Evolutionary conservation across 2,888 invertebrate species (phyloP).

Genomic region (Sarcophaga carnaria): DNA sequence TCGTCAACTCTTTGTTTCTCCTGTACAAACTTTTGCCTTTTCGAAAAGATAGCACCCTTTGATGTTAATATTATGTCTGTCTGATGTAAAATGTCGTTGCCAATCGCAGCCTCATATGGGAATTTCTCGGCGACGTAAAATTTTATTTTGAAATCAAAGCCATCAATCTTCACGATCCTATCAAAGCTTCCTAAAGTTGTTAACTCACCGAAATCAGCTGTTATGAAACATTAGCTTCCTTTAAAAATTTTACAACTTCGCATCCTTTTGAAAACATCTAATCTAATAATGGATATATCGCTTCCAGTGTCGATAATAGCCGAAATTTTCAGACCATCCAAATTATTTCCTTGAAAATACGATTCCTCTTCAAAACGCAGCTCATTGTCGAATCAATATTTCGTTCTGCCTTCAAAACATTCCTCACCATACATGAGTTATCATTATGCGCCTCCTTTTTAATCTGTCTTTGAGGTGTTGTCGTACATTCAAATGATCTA

Average conservation of each 20-base stretch:
- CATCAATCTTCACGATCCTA: not conserved
- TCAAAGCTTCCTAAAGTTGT: not conserved
- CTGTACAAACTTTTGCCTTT: not conserved
- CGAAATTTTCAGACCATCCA: not conserved
- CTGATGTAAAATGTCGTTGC: constrained; percentile 6
- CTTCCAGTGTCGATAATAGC: constrained; percentile 5
- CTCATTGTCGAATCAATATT: too few species aligned
- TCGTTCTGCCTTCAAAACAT: too few species aligned
- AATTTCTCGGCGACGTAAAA: constrained; percentile 12
- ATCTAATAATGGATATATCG: constrained; percentile 2
- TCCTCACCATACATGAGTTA: too few species aligned
- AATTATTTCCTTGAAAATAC: not conserved
- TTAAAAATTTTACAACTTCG: not conserved
- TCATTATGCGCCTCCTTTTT: too few species aligned
- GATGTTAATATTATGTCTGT: not conserved
- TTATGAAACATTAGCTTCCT: not conserved
- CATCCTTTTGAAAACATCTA: not conserved
- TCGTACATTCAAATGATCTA: not conserved
- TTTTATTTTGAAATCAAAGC: not conserved
- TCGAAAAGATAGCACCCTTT: not conserved
- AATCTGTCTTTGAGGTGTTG: not conserved
- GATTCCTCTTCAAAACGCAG: not conserved
- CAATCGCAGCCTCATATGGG: not conserved
- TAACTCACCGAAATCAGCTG: not conserved
- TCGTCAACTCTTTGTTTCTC: too few species aligned